Evolutionary conservation across 2,797 vertebrate genomes (phyloP), one percentile per base, ranked within the genome.

Genomic region (Tapera naevia): DNA sequence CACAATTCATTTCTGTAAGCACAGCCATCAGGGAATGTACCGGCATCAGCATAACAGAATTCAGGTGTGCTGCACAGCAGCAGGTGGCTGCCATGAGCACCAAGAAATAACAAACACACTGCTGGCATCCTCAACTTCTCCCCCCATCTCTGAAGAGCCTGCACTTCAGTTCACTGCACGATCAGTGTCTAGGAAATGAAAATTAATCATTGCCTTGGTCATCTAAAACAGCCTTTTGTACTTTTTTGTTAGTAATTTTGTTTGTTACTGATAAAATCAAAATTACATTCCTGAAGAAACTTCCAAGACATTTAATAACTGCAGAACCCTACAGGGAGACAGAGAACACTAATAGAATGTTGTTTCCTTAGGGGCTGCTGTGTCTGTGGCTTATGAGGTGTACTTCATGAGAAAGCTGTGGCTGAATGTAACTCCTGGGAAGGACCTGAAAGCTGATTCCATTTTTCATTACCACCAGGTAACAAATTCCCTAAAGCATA

Each of bases 391-490:
- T 14, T 99, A 99, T 87, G 85, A 97, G 43, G 98, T 99, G 74
- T 98, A 98, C 96, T 99, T 99, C 97, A 99, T 99, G 99, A 98
- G 99, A 97, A 99, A 99, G 96, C 92, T 99, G 73, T 99, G 99
- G 99, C 98, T 99, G 73, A 99, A 97, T 10, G 98, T 99, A 50
- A 60, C 88, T 87, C 99, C 99, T 7, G 99, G 99, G 74, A 99
- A 98, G 95, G 99, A 99, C 70, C 27, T 97, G 62, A 97, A 98
- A 61, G 99, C 99, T 9, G 99, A 99, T 95, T 97, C 97, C 58
- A 98, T 99, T 89, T 99, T 99, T 95, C 99, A 99, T 91, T 99
- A 98, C 97, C 99, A 99, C 86, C 99, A 99, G 99, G 99, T 99
- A 97, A 92, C 12, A 56, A 78, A 56, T 39, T 88, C 66, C 35